These are phyloP conservation scores for Bombylius major DNA, from an alignment of 2,888 invertebrate genomes.

Conservation along the genomic window DNA sequence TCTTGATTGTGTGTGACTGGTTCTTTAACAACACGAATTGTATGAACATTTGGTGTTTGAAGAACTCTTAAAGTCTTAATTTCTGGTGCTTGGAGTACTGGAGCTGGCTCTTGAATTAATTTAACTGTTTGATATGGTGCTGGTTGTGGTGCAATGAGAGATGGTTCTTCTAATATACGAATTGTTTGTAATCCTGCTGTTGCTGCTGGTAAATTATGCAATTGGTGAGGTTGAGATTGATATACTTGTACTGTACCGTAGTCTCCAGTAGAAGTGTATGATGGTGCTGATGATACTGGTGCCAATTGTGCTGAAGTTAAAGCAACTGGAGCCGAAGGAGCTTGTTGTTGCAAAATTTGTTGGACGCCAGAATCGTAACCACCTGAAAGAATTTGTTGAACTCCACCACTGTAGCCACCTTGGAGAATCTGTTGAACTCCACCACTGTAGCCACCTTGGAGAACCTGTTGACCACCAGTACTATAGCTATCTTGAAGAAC, in stretches of 20 bases:
- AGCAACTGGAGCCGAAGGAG: background rate
- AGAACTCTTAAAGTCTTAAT: slow-evolving; percentile 1
- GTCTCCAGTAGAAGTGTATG: background rate
- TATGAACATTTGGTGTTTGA: background rate
- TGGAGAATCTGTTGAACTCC: no score
- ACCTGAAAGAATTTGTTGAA: no score
- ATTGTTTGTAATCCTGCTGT: background rate
- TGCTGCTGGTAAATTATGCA: background rate
- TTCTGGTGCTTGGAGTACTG: background rate
- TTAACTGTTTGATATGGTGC: background rate
- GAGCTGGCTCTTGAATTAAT: slow-evolving; percentile 1
- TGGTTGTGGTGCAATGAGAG: background rate
- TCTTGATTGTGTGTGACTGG: background rate
- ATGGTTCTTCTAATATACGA: background rate
- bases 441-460: no score
- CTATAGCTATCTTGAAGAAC: no score
- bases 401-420: no score
- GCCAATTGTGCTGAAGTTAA: background rate
- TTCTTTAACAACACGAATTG: background rate
- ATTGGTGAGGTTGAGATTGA: background rate
- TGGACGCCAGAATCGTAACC: no score
- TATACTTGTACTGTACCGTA: background rate
- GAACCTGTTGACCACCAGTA: no score
- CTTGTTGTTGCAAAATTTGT: no score
- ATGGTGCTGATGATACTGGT: background rate